These are phyloP conservation scores for Sarcophaga subvicina DNA, from an alignment of 2,888 invertebrate species.

Conservation along the genomic window DNA sequence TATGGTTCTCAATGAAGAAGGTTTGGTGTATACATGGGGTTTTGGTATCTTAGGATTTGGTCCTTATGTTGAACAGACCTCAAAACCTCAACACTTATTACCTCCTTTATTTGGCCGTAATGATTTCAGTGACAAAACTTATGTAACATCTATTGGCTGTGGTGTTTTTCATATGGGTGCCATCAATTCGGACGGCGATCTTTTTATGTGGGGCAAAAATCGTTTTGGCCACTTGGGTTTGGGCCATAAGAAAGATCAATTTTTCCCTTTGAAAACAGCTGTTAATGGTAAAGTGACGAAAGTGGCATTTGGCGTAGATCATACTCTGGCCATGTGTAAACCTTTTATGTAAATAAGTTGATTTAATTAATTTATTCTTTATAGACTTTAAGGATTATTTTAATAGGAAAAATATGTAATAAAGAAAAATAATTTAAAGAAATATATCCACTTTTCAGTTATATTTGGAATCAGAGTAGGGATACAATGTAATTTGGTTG, in stretches of 20 bases:
- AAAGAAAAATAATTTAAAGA: too few species aligned
- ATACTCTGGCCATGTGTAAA: conserved; percentile 89
- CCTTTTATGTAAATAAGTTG: conserved; percentile 84
- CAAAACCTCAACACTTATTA: conserved; percentile 89
- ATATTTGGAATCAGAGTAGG: too few species aligned
- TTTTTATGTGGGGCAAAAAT: conserved; percentile 97
- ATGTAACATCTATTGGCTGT: conserved; percentile 86
- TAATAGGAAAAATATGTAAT: background rate
- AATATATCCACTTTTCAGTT: too few species aligned
- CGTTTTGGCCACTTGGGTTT: conserved; percentile 92
- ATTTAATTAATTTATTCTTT: conserved; percentile 33
- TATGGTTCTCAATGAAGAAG: conserved; percentile 90
- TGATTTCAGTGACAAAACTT: conserved; percentile 88
- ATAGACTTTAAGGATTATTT: background rate
- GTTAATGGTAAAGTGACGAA: conserved; percentile 89
- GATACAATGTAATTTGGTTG: too few species aligned
- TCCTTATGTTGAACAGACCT: conserved; percentile 87
- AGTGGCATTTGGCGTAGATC: conserved; percentile 93
- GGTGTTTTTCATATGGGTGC: conserved; percentile 92
- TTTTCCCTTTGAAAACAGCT: conserved; percentile 92
- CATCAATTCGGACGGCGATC: conserved; percentile 90
- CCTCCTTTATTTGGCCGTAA: conserved; percentile 92
- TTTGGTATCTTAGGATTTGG: conserved; percentile 95
- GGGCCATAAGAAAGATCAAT: conserved; percentile 90
- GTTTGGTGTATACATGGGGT: conserved; percentile 96